Conservation (phyloP, 2,888 invertebrate species). For the Ormyrus nitidulus region DNA sequence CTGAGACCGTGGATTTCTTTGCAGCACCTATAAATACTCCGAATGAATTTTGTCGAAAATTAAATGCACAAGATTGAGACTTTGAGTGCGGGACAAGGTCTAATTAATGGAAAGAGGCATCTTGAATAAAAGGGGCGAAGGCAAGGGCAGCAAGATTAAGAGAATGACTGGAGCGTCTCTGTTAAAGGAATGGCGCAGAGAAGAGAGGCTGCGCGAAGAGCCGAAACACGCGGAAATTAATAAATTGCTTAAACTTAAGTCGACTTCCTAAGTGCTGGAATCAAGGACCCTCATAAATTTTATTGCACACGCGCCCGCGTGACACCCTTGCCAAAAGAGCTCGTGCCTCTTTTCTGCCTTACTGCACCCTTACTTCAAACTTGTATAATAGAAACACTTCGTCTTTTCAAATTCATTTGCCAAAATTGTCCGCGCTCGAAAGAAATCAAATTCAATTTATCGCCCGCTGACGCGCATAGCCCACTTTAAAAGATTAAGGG, state of each 20-base stretch:
- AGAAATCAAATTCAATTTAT: conserved; percentile 47
- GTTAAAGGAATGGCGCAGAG: conserved; percentile 25
- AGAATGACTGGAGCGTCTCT: conserved; percentile 57
- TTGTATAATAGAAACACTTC: conserved; percentile 31
- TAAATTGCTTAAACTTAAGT: conserved; percentile 72
- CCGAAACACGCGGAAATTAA: conserved; percentile 70
- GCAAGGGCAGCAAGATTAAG: conserved; percentile 46
- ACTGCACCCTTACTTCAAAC: neutral
- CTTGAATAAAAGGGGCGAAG: neutral
- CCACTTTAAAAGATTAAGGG: conserved; percentile 46
- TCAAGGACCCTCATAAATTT: conserved; percentile 72
- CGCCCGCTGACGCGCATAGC: neutral
- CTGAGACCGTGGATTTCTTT: too few species aligned
- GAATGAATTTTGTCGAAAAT: too few species aligned
- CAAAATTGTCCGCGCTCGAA: neutral
- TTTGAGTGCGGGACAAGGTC: neutral
- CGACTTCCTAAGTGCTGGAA: conserved; percentile 68
- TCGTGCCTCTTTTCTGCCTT: conserved; percentile 46
- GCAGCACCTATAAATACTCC: too few species aligned
- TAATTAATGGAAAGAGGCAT: conserved; percentile 14
- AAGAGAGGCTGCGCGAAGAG: neutral
- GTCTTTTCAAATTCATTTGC: conserved; percentile 39
- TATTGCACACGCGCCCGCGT: conserved; percentile 60
- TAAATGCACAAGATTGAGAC: too few species aligned
- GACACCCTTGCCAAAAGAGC: conserved; percentile 47